phyloP scores from a whole-genome alignment of 1,140 invertebrate genomes.

The Medauroidea extradentata region DNA sequence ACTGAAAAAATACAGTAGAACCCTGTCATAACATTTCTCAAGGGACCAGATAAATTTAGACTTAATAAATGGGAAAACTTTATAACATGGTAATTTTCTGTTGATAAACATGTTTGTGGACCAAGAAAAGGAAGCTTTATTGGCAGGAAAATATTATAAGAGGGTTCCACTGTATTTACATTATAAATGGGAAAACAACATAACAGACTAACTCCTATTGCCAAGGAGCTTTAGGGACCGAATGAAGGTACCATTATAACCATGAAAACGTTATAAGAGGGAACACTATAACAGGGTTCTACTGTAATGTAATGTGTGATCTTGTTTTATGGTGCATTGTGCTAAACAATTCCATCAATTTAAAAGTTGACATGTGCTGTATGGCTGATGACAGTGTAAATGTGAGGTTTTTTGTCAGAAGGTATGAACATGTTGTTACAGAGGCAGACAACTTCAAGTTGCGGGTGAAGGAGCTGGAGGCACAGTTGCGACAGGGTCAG shows the following conservation, averaged over 20 bases:
- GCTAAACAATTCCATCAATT: slow-evolving; percentile 70
- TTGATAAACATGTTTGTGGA: too few relatives aligned
- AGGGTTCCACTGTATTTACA: too few relatives aligned
- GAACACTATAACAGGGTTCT: too few relatives aligned
- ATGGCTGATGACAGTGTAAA: slow-evolving; percentile 55
- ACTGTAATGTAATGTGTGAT: neutral
- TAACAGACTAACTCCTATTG: neutral
- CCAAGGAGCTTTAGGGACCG: too few relatives aligned
- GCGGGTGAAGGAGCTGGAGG: slow-evolving; percentile 60
- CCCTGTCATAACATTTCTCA: too few relatives aligned
- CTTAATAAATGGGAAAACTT: too few relatives aligned
- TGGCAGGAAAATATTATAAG: too few relatives aligned
- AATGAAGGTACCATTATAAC: neutral
- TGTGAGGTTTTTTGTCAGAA: slow-evolving; percentile 56
- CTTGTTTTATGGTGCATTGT: slow-evolving; percentile 25
- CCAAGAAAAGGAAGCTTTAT: too few relatives aligned
- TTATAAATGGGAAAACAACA: too few relatives aligned
- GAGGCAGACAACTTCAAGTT: slow-evolving; percentile 37
- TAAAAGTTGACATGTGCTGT: slow-evolving; percentile 61
- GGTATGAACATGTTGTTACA: slow-evolving; percentile 29
- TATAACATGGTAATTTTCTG: too few relatives aligned
- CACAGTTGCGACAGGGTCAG: slow-evolving; percentile 59
- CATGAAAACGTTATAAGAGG: neutral
- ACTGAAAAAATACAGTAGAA: too few relatives aligned
- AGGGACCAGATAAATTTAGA: too few relatives aligned